These are phyloP conservation scores for Bos taurus DNA, from an alignment of 2,113 vertebrate genomes.

Conservation along the genomic window ARS-UCD2.0 NC_037334.1:19770501-19771000, in stretches of 20 bases:
- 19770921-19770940: fast-evolving
- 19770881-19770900: not conserved
- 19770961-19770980: conserved; percentile 88
- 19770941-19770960: conserved; percentile 90
- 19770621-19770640: not conserved
- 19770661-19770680: not conserved
- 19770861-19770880: not conserved
- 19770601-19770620: not conserved
- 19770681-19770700: not conserved
- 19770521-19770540: not conserved
- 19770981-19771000: conserved; percentile 93
- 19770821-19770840: not conserved
- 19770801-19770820: not conserved
- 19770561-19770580: not conserved
- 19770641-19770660: not conserved
- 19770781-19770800: not conserved
- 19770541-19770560: not conserved
- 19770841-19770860: not conserved
- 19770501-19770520: not conserved
- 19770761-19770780: not conserved
- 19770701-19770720: not conserved
- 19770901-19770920: fast-evolving
- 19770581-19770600: not conserved
- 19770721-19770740: not conserved
- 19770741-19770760: not conserved